phyloP scores from a whole-genome alignment of 2,888 invertebrate genomes.

The Nesidiocoris tenuis region DNA sequence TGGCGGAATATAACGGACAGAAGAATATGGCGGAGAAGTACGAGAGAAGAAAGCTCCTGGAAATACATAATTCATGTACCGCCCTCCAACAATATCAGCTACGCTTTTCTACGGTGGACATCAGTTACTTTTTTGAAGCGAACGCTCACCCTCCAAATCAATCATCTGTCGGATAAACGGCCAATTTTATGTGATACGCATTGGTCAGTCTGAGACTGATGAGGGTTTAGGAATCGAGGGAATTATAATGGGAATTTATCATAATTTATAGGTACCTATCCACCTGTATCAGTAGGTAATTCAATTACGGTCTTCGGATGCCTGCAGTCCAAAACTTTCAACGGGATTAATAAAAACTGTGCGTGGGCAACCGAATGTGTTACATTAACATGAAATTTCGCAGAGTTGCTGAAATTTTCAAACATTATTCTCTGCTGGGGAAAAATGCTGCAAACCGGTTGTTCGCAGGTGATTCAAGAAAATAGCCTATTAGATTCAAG shows the following conservation, averaged over 20 bases:
- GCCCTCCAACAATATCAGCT: constrained; percentile 12
- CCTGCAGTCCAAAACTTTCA: too few relatives aligned
- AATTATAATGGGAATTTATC: too few relatives aligned
- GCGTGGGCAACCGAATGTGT: too few relatives aligned
- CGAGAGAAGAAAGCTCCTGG: background rate
- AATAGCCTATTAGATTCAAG: constrained; percentile 8
- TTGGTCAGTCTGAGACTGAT: background rate
- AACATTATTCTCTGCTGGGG: background rate
- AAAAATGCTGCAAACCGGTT: background rate
- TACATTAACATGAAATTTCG: too few relatives aligned
- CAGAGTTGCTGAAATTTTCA: background rate
- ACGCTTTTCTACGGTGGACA: constrained; percentile 5
- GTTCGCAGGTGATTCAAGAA: background rate
- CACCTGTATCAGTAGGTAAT: too few relatives aligned
- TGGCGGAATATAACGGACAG: background rate
- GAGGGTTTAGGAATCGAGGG: background rate
- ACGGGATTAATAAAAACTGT: too few relatives aligned
- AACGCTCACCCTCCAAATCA: background rate
- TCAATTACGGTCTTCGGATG: too few relatives aligned
- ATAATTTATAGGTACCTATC: too few relatives aligned
- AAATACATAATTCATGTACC: constrained; percentile 27
- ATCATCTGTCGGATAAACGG: background rate
- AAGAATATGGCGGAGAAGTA: background rate
- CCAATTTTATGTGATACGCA: background rate
- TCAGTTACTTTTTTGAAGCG: constrained; percentile 3